Conservation (phyloP, 1,140 invertebrate genomes). For the Homalodisca vitripennis region DNA sequence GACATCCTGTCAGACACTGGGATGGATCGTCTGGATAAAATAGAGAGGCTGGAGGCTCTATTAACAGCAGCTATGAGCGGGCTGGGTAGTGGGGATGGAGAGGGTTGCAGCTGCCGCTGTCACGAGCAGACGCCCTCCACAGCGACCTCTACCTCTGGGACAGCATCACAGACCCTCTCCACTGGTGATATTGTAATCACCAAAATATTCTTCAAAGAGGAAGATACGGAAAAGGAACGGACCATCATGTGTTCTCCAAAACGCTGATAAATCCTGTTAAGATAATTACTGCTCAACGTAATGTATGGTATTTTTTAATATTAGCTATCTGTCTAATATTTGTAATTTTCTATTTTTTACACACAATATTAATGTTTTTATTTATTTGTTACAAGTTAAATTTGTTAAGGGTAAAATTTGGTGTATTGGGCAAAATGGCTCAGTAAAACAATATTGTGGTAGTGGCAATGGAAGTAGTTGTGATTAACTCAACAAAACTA, state of each 20-base stretch:
- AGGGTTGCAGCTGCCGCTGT: constrained; percentile 41
- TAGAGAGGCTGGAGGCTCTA: constrained; percentile 82
- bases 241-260: constrained; percentile 17
- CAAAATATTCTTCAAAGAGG: constrained; percentile 79
- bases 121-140: constrained; percentile 40
- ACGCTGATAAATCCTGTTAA: constrained; percentile 12
- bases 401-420: too few relatives aligned
- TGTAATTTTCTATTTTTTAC: too few relatives aligned
- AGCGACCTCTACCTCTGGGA: constrained; percentile 43
- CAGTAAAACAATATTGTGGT: too few relatives aligned
- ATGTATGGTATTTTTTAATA: too few relatives aligned
- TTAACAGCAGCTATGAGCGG: constrained; percentile 62
- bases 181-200: constrained; percentile 94
- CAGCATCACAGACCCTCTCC: constrained; percentile 78
- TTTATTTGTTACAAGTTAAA: too few relatives aligned
- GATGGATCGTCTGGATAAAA: constrained; percentile 83
- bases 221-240: constrained; percentile 43
- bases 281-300: too few relatives aligned
- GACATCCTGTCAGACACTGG: constrained; percentile 78
- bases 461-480: too few relatives aligned
- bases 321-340: too few relatives aligned
- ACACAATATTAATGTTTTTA: too few relatives aligned
- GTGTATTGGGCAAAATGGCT: too few relatives aligned
- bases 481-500: too few relatives aligned
- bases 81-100: constrained; percentile 33